Evolutionary conservation across 2,797 vertebrate species (phyloP).

Genomic region (Notoglanidium macrostoma): DNA sequence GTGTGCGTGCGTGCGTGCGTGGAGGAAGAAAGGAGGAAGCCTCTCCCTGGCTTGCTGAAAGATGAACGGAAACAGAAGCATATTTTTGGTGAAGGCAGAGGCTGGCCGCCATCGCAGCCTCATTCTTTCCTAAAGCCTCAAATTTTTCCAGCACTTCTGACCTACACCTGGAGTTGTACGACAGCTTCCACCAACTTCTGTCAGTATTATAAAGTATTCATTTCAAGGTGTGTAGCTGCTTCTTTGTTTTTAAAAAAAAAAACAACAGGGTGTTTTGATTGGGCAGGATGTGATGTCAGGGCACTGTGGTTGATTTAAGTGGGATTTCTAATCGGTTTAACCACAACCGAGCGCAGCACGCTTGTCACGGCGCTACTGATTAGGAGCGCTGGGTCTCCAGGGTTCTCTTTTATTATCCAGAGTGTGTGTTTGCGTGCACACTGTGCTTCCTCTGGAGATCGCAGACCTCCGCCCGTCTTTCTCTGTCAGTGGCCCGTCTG

Average conservation of each 20-base stretch:
- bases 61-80: constrained; percentile 58
- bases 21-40: constrained; percentile 53
- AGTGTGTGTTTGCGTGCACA: constrained; percentile 20
- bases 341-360: background rate
- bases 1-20: constrained; percentile 20
- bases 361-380: constrained; percentile 27
- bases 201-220: background rate
- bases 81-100: constrained; percentile 59
- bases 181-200: background rate
- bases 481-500: constrained; percentile 34
- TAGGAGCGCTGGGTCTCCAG: constrained; percentile 23
- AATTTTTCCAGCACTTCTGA: constrained; percentile 35
- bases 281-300: constrained; percentile 42
- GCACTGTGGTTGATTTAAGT: constrained; percentile 30
- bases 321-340: constrained; percentile 19
- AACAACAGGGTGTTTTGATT: background rate
- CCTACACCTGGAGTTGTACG: constrained; percentile 29
- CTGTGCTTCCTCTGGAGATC: constrained; percentile 48
- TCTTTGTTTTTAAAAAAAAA: background rate
- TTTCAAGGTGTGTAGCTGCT: background rate
- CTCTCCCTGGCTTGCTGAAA: constrained; percentile 56
- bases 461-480: constrained; percentile 53
- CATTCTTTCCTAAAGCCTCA: constrained; percentile 55
- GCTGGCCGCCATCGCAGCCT: constrained; percentile 42
- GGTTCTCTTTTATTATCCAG: constrained; percentile 33